These are phyloP conservation scores for Limnothrissa miodon DNA, from an alignment of 2,113 vertebrate species.

Conservation along the genomic window DNA sequence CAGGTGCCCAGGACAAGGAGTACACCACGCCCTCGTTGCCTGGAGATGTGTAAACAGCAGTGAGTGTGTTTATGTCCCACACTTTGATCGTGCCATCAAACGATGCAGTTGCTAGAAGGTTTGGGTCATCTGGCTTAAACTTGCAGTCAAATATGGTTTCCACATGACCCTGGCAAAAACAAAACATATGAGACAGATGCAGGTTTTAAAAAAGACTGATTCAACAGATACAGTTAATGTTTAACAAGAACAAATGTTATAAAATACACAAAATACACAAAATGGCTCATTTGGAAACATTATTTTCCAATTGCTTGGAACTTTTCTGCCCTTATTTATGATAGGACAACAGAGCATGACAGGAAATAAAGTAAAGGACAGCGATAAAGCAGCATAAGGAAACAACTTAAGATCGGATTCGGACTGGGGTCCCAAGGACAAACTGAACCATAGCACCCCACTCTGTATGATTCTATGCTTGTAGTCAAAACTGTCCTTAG, in stretches of 20 bases:
- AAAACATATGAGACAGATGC: constrained; percentile 30
- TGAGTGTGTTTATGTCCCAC: constrained; percentile 95
- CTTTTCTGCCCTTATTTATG: no score
- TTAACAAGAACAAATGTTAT: neutral
- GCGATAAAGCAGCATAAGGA: no score
- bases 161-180: constrained; percentile 84
- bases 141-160: constrained; percentile 99
- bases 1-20: constrained; percentile 97
- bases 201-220: neutral
- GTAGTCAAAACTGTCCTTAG: neutral
- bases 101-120: constrained; percentile 93
- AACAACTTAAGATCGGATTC: no score
- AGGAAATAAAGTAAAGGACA: no score
- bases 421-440: no score
- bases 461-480: neutral
- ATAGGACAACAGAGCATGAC: no score
- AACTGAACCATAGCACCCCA: no score
- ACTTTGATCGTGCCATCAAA: constrained; percentile 99
- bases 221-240: neutral
- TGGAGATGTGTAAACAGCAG: constrained; percentile 89
- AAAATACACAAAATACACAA: neutral
- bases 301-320: no score
- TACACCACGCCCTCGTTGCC: constrained; percentile 98
- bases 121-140: constrained; percentile 94
- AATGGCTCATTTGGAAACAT: neutral